Evolutionary conservation across 2,888 invertebrate genomes (phyloP).

Genomic region (Encarsia formosa): DNA sequence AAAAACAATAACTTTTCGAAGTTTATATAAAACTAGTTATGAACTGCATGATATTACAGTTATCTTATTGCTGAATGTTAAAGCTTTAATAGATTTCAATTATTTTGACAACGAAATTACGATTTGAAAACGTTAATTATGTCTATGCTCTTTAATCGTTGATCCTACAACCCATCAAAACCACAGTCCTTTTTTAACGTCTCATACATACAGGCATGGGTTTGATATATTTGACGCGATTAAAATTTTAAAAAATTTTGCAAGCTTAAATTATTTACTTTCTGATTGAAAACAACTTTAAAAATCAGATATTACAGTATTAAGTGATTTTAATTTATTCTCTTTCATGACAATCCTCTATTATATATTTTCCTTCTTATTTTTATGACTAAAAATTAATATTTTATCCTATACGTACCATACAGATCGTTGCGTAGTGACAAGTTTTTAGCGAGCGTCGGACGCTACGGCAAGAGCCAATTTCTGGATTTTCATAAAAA

Average conservation of each 20-base stretch:
- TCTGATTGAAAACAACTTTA: background rate
- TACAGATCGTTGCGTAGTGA: no score
- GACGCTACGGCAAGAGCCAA: no score
- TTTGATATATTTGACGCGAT: background rate
- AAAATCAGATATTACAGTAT: background rate
- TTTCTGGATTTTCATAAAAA: no score
- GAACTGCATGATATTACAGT: no score
- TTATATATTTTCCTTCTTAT: no score
- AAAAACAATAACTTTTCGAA: background rate
- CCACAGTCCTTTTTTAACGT: constrained; percentile 20
- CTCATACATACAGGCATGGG: constrained; percentile 11
- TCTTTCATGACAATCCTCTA: background rate
- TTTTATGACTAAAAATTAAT: no score
- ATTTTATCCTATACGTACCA: no score
- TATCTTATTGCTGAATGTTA: background rate
- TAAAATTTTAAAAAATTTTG: background rate
- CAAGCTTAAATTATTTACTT: background rate
- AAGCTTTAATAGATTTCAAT: background rate
- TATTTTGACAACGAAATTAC: no score
- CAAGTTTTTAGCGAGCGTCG: no score
- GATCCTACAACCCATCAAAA: constrained; percentile 21
- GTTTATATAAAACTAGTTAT: background rate
- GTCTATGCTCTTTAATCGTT: constrained; percentile 16
- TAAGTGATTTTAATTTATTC: background rate
- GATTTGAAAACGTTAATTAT: no score